Conservation (phyloP, 1,140 invertebrate species). For the Drosophila orena region DNA sequence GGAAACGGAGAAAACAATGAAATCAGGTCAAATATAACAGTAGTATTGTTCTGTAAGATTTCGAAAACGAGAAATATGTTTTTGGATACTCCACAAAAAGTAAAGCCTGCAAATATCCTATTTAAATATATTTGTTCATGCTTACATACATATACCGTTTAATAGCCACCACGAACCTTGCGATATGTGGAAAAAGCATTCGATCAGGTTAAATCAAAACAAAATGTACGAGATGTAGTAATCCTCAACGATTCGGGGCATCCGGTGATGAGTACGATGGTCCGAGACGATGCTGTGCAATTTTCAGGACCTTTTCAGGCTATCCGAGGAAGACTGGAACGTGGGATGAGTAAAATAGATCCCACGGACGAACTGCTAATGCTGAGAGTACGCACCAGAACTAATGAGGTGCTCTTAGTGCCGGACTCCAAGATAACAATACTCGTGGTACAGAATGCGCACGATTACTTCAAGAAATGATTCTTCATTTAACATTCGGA, state of each 20-base stretch:
- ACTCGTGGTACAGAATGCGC: slow-evolving; percentile 74
- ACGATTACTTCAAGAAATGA: slow-evolving; percentile 40
- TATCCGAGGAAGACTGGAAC: slow-evolving; percentile 60
- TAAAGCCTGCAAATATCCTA: slow-evolving; percentile 3
- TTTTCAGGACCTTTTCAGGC: slow-evolving; percentile 70
- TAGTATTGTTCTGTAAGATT: too few relatives aligned
- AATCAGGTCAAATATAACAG: slow-evolving; percentile 2
- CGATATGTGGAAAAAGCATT: slow-evolving; percentile 76
- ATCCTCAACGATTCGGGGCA: slow-evolving; percentile 70
- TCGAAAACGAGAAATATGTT: slow-evolving; percentile 37
- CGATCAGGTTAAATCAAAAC: slow-evolving; percentile 53
- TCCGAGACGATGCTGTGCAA: slow-evolving; percentile 40
- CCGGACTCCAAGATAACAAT: slow-evolving; percentile 79
- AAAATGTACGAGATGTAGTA: slow-evolving; percentile 69
- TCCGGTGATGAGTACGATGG: slow-evolving; percentile 77
- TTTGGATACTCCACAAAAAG: slow-evolving; percentile 35
- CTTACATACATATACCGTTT: neutral
- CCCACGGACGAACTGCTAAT: slow-evolving; percentile 67
- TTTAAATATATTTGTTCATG: too few relatives aligned
- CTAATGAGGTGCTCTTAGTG: slow-evolving; percentile 65
- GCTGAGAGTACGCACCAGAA: slow-evolving; percentile 71
- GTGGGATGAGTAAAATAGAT: slow-evolving; percentile 71
- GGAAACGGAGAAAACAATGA: slow-evolving; percentile 20
- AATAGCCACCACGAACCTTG: slow-evolving; percentile 49
- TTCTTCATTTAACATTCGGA: too few relatives aligned